Evolutionary conservation across 2,113 vertebrate genomes (phyloP).

Genomic region (Raja brachyura): DNA sequence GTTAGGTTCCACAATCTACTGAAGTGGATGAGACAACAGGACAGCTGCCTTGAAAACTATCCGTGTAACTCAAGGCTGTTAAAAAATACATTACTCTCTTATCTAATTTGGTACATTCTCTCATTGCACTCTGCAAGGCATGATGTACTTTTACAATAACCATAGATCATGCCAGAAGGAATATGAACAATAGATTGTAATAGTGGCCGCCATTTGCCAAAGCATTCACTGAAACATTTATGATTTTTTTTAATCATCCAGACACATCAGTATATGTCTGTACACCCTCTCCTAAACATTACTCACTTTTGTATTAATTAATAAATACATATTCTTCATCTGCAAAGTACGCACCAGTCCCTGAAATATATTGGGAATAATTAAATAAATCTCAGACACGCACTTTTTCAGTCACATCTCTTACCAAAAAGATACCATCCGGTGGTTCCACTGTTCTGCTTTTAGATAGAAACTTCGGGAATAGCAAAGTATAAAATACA

Average conservation of each 20-base stretch:
- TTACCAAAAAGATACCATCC: background rate
- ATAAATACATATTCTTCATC: background rate
- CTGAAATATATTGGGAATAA: background rate
- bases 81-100: constrained; percentile 11
- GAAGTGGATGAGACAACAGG: background rate
- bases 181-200: constrained; percentile 25
- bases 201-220: background rate
- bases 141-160: constrained; percentile 24
- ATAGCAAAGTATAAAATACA: background rate
- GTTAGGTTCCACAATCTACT: background rate
- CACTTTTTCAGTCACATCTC: background rate
- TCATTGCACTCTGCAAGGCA: constrained; percentile 2
- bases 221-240: background rate
- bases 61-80: background rate
- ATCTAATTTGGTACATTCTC: constrained; percentile 4
- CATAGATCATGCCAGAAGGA: background rate
- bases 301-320: background rate
- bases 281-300: background rate
- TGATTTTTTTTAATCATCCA: constrained; percentile 19
- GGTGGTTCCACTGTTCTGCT: background rate
- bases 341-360: background rate
- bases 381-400: background rate
- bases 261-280: background rate
- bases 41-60: background rate
- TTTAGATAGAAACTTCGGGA: constrained; percentile 1